These are phyloP conservation scores for Sipha flava DNA, from an alignment of 1,140 invertebrate genomes.

Conservation along the genomic window DNA sequence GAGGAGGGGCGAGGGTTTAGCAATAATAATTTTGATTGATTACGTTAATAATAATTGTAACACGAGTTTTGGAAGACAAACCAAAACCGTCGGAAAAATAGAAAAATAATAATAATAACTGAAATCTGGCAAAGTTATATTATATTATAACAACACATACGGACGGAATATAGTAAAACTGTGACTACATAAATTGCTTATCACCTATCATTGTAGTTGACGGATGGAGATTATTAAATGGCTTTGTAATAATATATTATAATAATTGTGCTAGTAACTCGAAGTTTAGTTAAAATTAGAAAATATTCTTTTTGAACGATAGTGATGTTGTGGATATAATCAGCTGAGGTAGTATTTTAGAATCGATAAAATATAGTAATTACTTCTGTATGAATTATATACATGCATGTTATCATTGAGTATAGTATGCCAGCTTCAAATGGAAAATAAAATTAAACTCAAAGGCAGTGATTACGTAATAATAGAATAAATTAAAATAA, in stretches of 20 bases:
- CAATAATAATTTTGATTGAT: neutral
- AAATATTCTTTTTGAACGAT: neutral
- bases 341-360: neutral
- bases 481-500: neutral
- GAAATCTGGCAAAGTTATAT: neutral
- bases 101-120: neutral
- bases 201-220: no score
- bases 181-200: no score
- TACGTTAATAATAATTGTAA: neutral
- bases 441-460: neutral
- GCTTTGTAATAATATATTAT: no score
- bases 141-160: neutral
- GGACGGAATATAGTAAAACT: neutral
- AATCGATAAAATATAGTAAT: neutral
- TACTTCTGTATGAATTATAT: neutral
- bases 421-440: neutral
- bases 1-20: neutral
- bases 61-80: neutral
- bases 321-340: neutral
- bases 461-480: neutral
- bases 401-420: neutral
- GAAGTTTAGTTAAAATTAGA: neutral
- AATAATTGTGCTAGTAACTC: neutral
- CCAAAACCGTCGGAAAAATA: neutral
- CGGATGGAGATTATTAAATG: no score